Conservation (phyloP, 2,888 invertebrate genomes). For the Drosophila falleni region DNA sequence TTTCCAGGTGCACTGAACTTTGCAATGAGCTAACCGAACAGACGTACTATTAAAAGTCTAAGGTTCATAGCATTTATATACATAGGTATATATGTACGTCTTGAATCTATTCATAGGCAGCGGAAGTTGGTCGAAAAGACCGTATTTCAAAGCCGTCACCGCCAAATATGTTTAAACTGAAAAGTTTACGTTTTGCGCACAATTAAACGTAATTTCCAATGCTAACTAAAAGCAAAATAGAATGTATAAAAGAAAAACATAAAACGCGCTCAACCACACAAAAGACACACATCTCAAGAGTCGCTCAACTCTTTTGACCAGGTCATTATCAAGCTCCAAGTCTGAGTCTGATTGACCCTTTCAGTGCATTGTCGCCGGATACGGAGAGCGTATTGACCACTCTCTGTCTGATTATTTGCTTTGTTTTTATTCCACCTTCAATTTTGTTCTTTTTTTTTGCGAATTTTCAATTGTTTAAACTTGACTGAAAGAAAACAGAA, state of each 20-base stretch:
- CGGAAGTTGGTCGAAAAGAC: slow-evolving; percentile 40
- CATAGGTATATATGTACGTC: not conserved
- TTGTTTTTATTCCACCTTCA: slow-evolving; percentile 23
- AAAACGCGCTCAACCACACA: slow-evolving; percentile 30
- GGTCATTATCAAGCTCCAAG: slow-evolving; percentile 43
- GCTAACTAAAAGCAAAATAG: slow-evolving; percentile 16
- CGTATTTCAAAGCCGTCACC: slow-evolving; percentile 22
- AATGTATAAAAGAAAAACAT: not conserved
- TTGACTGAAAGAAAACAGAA: slow-evolving; percentile 50
- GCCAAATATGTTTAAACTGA: slow-evolving; percentile 38
- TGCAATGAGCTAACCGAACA: slow-evolving; percentile 30
- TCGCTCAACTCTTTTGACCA: slow-evolving; percentile 39
- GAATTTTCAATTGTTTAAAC: slow-evolving; percentile 57
- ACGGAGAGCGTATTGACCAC: slow-evolving; percentile 27
- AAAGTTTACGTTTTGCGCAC: slow-evolving; percentile 34
- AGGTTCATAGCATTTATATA: not conserved
- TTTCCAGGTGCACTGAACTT: slow-evolving; percentile 74
- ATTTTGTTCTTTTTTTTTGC: slow-evolving; percentile 17
- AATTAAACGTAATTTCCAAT: slow-evolving; percentile 53
- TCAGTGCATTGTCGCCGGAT: slow-evolving; percentile 72
- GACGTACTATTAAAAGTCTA: slow-evolving; percentile 13
- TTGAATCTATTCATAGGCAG: slow-evolving; percentile 23
- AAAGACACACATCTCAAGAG: slow-evolving; percentile 1
- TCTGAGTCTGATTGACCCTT: slow-evolving; percentile 51
- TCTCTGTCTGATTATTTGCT: slow-evolving; percentile 54